Evolutionary conservation across 2,113 vertebrate species (phyloP).

Genomic region (Bungarus multicinctus): DNA sequence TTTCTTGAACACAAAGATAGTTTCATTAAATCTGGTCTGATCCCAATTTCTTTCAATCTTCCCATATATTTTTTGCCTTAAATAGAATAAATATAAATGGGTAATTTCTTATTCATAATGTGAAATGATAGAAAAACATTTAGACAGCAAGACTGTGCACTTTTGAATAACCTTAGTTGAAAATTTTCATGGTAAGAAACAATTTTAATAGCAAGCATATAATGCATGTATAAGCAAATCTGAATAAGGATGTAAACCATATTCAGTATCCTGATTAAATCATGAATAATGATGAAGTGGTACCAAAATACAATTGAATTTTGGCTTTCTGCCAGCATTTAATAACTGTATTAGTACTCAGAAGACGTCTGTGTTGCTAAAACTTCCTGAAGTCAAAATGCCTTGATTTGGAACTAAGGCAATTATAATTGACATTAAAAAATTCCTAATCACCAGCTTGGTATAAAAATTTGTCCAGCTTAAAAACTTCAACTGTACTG

Average conservation of each 20-base stretch:
- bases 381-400: not conserved
- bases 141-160: not conserved
- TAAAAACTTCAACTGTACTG: not conserved
- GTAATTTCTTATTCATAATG: not conserved
- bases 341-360: not conserved
- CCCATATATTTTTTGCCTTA: not conserved
- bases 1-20: not conserved
- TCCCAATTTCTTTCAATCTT: not conserved
- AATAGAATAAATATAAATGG: not conserved
- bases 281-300: constrained; percentile 5
- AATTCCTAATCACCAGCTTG: not conserved
- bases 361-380: not conserved
- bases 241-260: constrained; percentile 8
- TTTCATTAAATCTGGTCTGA: not conserved
- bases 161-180: not conserved
- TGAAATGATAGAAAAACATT: not conserved
- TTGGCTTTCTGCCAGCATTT: not conserved
- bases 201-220: not conserved
- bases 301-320: not conserved
- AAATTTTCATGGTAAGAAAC: not conserved
- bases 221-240: constrained; percentile 5
- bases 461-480: not conserved
- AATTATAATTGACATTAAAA: not conserved
- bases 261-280: constrained; percentile 16
- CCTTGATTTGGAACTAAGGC: not conserved